Percentiles rank a stretch among this genome's conserved stretches.
phyloP scores from a whole-genome alignment of 2,113 vertebrate genomes.

The Argyrosomus japonicus region DNA sequence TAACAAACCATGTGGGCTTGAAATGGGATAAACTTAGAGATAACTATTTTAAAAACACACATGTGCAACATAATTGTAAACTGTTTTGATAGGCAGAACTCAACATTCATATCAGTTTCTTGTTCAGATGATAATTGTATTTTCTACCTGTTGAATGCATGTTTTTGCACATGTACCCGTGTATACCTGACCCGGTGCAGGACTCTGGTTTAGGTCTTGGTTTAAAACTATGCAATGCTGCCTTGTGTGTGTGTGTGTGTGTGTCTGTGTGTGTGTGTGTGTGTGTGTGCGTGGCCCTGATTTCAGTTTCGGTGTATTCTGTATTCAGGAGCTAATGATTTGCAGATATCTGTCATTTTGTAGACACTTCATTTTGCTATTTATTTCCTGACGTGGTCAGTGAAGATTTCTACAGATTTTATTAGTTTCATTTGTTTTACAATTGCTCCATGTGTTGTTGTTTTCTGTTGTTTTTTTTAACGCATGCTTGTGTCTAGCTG shows the following conservation, averaged over 20 bases:
- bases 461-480: slow-evolving; percentile 10
- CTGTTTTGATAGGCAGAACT: background rate
- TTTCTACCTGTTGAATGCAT: background rate
- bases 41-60: background rate
- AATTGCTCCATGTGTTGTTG: background rate
- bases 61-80: background rate
- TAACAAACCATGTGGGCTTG: background rate
- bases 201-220: slow-evolving; percentile 18
- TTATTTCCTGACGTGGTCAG: slow-evolving; percentile 43
- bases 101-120: background rate
- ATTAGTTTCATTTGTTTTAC: slow-evolving; percentile 16
- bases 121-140: background rate
- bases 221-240: slow-evolving; percentile 72
- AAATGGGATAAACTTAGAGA: background rate
- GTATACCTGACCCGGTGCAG: slow-evolving; percentile 10
- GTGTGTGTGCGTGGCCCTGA: background rate
- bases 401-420: slow-evolving; percentile 30
- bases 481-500: background rate
- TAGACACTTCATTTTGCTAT: slow-evolving; percentile 24
- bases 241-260: background rate
- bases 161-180: background rate
- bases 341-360: slow-evolving; percentile 3
- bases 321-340: slow-evolving; percentile 10
- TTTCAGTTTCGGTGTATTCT: background rate
- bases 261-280: background rate